Evolutionary conservation across 2,888 invertebrate genomes (phyloP), one percentile per base, ranked within the genome.

Genomic region (Apeira syringaria): DNA sequence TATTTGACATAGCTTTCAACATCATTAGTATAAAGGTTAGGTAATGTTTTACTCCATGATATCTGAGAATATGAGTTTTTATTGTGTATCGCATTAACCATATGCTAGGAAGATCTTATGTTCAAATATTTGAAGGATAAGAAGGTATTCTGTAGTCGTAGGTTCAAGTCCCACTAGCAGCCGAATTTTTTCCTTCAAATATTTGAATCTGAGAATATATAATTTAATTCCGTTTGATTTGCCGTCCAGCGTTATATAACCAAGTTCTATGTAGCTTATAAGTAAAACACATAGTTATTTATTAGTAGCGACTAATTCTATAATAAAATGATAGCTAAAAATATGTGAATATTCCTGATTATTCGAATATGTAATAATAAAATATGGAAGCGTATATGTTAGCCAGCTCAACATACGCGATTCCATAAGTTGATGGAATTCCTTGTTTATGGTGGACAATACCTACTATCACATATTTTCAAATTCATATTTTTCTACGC

Each of bases 401-500:
- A 72, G 10, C 76, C 75, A 76, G 79, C 78, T 79, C 79, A 64
- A 64, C 75, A 68, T 61, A 47, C 54, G 28, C 18, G 8, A 5
- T 43, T 56, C 49, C 13, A 18, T 18, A 28, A 35, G 48, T 60
- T 57, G 56, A 61, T 53, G 58, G 59, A 50, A 58, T 52, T 58
- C 45, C 65, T 68, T 60, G 61, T 56, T 50, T 57, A 60, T 59
- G 59, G 56, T 61, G 55, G 46, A 47, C 46, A 48, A 46, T 52
- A 30, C 44, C 47, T 48, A 53, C 49, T 52, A 48, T 3, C 4
- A 15, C 43, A 36, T 56, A 53, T 59, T 49, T 59, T 50, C 50
- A 52, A 59, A 51, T 65, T 61, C 54, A 53, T 72, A 73, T 70
- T 74, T 74, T 74, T 73, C 74, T 74, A 72, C 62, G 72, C 74